Evolutionary conservation across 1,140 invertebrate species (phyloP), one percentile per base, ranked within the genome.

Genomic region (Hydropsyche tenuis): DNA sequence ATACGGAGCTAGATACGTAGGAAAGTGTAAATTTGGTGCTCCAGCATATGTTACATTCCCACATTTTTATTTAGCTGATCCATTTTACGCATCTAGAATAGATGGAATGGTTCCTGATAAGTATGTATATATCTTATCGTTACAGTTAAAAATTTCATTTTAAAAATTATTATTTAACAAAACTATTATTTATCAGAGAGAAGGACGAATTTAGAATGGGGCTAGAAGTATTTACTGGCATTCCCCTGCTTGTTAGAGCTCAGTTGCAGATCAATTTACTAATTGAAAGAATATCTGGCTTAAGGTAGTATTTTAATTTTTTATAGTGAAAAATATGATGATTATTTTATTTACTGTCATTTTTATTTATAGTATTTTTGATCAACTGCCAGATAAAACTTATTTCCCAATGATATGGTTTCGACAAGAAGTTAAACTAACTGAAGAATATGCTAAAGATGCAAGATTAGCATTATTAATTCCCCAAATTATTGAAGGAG

Each of bases 11-110:
- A 80, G 89, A 1, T 87, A 89, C 79, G 87, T 90, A 65, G 88
- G 88, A 5, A 69, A 79, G 37, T 91, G 90, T 72, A 86, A 88
- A 72, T 86, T 83, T 77, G 88, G 89, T 22, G 88, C 91, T 12
- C 93, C 93, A 0, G 89, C 90, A 11, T 92, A 90, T 78, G 82
- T 94, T 9, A 92, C 92, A 16, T 89, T 90, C 75, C 93, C 94
- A 0, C 93, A 96, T 83, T 95, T 94, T 84, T 89, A 90, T 75
- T 81, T 88, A 51, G 90, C 90, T 14, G 92, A 94, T 81, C 83
- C 86, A 0, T 82, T 82, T 76, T 88, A 89, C 73, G 73, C 82
- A 14, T 74, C 85, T 56, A 81, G 83, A 71, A 84, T 92, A 0
- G 81, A 85, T 0, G 87, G 87, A 0, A 74, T 88, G 0, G 70